These are phyloP conservation scores for Notolabrus celidotus DNA, from an alignment of 2,797 vertebrate genomes.

Conservation along the genomic window DNA sequence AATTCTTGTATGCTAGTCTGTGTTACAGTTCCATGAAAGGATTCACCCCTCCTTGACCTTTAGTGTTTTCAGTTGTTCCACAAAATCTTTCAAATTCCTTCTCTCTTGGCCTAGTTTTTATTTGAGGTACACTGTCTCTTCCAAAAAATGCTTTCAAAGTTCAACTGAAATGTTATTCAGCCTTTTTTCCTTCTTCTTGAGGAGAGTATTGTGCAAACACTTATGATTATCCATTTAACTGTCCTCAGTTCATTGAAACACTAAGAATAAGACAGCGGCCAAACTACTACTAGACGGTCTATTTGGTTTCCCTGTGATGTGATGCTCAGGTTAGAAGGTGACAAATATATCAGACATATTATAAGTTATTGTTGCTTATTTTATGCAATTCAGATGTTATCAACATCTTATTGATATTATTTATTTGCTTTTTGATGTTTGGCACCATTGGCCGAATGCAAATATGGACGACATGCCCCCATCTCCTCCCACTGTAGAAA, in stretches of 20 bases:
- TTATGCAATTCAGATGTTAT: too few relatives aligned
- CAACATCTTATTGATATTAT: too few relatives aligned
- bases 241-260: slow-evolving; percentile 10
- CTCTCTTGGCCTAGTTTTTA: slow-evolving; percentile 25
- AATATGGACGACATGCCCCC: too few relatives aligned
- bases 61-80: slow-evolving; percentile 28
- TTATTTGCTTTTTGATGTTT: too few relatives aligned
- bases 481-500: too few relatives aligned
- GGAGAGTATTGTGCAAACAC: background rate
- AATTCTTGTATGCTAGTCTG: background rate
- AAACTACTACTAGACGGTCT: background rate
- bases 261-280: slow-evolving; percentile 1
- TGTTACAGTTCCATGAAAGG: slow-evolving; percentile 24
- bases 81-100: slow-evolving; percentile 26
- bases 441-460: too few relatives aligned
- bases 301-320: background rate
- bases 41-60: slow-evolving; percentile 52
- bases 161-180: slow-evolving; percentile 12
- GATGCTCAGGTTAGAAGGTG: too few relatives aligned
- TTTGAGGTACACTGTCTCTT: background rate
- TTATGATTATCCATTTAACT: slow-evolving; percentile 5
- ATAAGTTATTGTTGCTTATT: too few relatives aligned
- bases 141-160: slow-evolving; percentile 1
- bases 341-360: too few relatives aligned
- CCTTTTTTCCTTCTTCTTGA: slow-evolving; percentile 1